Evolutionary conservation across 2,888 invertebrate genomes (phyloP).

Genomic region (Enoplolaimus lenunculus): DNA sequence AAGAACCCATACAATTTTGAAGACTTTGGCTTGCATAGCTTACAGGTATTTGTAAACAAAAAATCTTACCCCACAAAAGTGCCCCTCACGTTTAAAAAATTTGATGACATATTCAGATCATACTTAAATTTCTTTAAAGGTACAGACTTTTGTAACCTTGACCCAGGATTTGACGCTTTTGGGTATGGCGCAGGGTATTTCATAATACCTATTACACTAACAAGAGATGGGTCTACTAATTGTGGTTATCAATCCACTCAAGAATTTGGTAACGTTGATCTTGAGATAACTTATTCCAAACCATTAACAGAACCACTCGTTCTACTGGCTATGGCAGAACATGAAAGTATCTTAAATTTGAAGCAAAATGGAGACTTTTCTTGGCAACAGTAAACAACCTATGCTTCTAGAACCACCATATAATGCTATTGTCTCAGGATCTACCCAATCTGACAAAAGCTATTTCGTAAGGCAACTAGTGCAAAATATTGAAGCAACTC

Average conservation of each 20-base stretch:
- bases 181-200: neutral
- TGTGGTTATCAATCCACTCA: neutral
- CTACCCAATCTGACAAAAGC: constrained; percentile 2
- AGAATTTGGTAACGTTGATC: neutral
- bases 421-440: neutral
- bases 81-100: neutral
- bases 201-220: neutral
- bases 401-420: constrained; percentile 4
- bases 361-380: neutral
- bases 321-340: neutral
- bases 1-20: constrained; percentile 1
- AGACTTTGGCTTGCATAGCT: neutral
- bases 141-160: neutral
- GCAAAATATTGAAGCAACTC: neutral
- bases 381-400: neutral
- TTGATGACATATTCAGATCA: neutral
- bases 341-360: neutral
- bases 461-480: neutral
- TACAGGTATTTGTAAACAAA: constrained; percentile 7
- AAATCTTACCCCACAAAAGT: neutral
- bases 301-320: neutral
- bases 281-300: neutral
- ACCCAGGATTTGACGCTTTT: neutral
- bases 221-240: neutral
- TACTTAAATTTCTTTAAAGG: neutral